Percentiles rank a stretch among this genome's conserved stretches.
phyloP scores from a whole-genome alignment of 2,888 invertebrate species.

The Eledona agricola region DNA sequence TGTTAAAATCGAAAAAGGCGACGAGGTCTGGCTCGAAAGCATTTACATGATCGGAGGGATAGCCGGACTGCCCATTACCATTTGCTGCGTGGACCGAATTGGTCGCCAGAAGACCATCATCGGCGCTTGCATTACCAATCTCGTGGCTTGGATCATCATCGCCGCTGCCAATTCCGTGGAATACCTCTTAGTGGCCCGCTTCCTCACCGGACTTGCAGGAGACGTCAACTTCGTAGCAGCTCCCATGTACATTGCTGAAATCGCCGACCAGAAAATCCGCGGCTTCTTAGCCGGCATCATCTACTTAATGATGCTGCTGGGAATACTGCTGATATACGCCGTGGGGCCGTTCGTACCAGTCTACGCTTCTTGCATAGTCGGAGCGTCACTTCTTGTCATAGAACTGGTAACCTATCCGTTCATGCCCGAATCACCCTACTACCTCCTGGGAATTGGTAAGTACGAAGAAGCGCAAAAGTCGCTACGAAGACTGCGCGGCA shows the following conservation, averaged over 20 bases:
- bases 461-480: slow-evolving; percentile 55
- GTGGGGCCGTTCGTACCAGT: slow-evolving; percentile 55
- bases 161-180: slow-evolving; percentile 54
- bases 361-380: slow-evolving; percentile 51
- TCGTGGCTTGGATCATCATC: slow-evolving; percentile 57
- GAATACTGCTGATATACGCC: slow-evolving; percentile 57
- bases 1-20: slow-evolving; percentile 50
- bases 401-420: slow-evolving; percentile 54
- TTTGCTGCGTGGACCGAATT: slow-evolving; percentile 55
- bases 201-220: slow-evolving; percentile 58
- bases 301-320: slow-evolving; percentile 60
- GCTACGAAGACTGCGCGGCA: slow-evolving; percentile 50
- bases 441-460: slow-evolving; percentile 55
- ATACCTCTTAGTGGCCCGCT: slow-evolving; percentile 56
- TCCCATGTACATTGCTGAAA: slow-evolving; percentile 61
- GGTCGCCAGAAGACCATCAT: slow-evolving; percentile 57
- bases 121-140: slow-evolving; percentile 52
- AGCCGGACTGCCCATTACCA: slow-evolving; percentile 56
- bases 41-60: slow-evolving; percentile 54
- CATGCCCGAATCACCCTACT: slow-evolving; percentile 60
- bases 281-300: slow-evolving; percentile 60
- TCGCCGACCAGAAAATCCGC: slow-evolving; percentile 59
- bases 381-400: slow-evolving; percentile 51
- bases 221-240: slow-evolving; percentile 61
- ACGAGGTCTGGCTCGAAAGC: slow-evolving; percentile 53